Evolutionary conservation across 2,888 invertebrate species (phyloP), one percentile per base, ranked within the genome.

Genomic region (Lycocerus yunnanus): DNA sequence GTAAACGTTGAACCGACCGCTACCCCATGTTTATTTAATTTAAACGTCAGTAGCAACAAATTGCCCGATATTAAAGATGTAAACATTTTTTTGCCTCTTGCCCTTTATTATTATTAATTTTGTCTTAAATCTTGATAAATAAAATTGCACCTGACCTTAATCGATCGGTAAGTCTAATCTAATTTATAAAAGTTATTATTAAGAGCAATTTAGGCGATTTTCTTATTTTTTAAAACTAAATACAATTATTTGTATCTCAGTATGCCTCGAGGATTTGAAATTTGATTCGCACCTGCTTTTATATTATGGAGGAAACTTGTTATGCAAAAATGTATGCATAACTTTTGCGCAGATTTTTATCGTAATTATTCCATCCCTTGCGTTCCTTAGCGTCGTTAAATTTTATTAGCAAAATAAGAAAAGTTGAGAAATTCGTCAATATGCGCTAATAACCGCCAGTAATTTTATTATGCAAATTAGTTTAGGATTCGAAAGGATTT

Each of bases 1-100:
- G 63, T 66, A 77, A 77, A 77, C 76, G 75, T 63, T 73, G 71
- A 73, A 72, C 21, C 67, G 27, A 71, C 24, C 72, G 15, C 43
- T 68, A 69, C 72, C 75, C 68, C 58, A 63, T 75, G 75, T 75
- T 75, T 75, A 58, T 72, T 66, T 72, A 69, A 73, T 61, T 59
- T 60, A 43, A 59, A 60, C 68, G 72, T 43, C 43, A 43, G 43
- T 63, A 16, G 20, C 61, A 63, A 18, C 61, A 63, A 63, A 63
- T 63, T 18, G 20, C 18, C 61, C 18, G 20, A 63, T 63, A 18
- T 63, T 63, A 63, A 63, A 63, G 61, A 63, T 18, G 61, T 63
- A 20, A 43, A 43, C n/a, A 43, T 43, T 43, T 43, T 43, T 43
- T 43, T 6, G n/a, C 2, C n/a, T n/a, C 13, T n/a, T 43, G 6